Evolutionary conservation across 1,140 invertebrate species (phyloP), one percentile per base, ranked within the genome.

Genomic region (Drosophila rhopaloa): DNA sequence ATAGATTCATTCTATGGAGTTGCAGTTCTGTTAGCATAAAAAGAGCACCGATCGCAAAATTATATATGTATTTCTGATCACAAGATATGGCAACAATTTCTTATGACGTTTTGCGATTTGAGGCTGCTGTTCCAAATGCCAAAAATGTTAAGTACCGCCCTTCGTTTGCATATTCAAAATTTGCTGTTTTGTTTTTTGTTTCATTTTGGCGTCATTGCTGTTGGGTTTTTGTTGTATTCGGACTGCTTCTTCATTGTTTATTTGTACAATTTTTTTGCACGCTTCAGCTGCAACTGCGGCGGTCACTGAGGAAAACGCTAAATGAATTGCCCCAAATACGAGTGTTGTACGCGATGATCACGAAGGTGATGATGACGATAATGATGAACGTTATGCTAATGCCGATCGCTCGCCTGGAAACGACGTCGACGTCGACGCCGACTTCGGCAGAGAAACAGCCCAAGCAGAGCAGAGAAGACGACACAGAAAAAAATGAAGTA

Each of bases 271-370:
- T 56, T 53, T 78, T 61, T 73, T 88, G 82, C 82, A 86, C 82
- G 82, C 82, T 86, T 88, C 82, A 79, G 63, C 68, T 88, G 82
- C 81, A 81, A 63, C 56, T 65, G 72, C 74, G 75, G 61, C 72
- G 77, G 81, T 84, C 72, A 80, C 63, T 79, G 71, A 43, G 61
- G 70, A 79, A 83, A 86, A 70, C 73, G 61, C 62, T 88, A 83
- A 88, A 83, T 83, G 84, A 83, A 88, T 81, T 88, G 84, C 55
- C 84, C 84, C 77, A 88, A 88, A 88, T 88, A 88, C 83, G 73
- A 77, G 66, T 79, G 62, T 70, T 61, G 46, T 74, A 59, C 48
- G 62, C 62, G 48, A 71, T 74, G 70, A 76, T 79, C 54, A 56
- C 47, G 29, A 54, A 74, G 40, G 29, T 74, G 44, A 53, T 68